Conservation (phyloP, 2,113 vertebrate genomes). For the Dermatemys mawii region DNA sequence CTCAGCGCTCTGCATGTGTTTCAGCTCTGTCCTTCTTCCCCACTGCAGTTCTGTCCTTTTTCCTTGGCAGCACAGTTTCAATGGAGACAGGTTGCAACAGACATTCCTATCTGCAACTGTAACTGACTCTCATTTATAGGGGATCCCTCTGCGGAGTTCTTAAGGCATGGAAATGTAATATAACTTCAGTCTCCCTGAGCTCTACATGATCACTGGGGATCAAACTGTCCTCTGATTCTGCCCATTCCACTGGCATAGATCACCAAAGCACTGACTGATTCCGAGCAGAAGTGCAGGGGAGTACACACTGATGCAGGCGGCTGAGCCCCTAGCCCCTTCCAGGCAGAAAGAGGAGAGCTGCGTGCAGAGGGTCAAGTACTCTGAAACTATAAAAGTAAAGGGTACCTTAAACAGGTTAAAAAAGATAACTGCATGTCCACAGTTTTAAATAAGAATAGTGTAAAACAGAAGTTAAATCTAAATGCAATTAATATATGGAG, state of each 20-base stretch:
- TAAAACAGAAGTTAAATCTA: not conserved
- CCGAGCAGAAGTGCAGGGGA: not conserved
- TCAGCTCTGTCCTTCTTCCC: not conserved
- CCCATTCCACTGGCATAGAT: not conserved
- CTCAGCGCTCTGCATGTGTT: not conserved
- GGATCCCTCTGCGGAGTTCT: too few species aligned
- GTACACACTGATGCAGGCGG: not conserved
- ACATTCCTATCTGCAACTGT: not conserved
- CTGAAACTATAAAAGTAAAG: not conserved
- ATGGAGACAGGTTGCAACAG: not conserved
- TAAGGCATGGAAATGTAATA: not conserved
- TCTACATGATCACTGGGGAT: not conserved
- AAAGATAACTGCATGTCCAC: not conserved
- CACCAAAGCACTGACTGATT: not conserved
- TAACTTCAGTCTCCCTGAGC: not conserved
- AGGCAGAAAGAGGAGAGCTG: not conserved
- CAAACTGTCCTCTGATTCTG: not conserved
- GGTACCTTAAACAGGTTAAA: not conserved
- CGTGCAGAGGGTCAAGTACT: not conserved
- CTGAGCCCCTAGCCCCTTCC: rapidly evolving
- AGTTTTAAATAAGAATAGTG: not conserved
- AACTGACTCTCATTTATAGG: too few species aligned
- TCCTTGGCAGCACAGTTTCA: not conserved
- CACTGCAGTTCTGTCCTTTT: not conserved
- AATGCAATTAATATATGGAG: not conserved